A percentile compares a stretch with the other conserved stretches of the same genome.
phyloP scores from a whole-genome alignment of 2,113 vertebrate species.

The Cettia cetti region DNA sequence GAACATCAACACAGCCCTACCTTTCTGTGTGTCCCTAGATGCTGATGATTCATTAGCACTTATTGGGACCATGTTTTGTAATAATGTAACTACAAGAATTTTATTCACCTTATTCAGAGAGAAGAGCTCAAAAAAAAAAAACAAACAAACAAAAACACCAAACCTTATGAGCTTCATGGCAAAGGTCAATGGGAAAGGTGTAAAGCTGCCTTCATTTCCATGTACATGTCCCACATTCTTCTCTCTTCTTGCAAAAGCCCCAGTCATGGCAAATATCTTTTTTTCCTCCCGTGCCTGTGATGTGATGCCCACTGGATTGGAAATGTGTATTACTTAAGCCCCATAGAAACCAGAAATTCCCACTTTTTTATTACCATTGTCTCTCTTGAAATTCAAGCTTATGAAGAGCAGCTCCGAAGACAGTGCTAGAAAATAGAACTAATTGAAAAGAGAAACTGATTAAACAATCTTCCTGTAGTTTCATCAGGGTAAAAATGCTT shows the following conservation, averaged over 20 bases:
- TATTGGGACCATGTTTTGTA: neutral
- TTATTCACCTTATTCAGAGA: neutral
- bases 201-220: neutral
- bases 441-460: neutral
- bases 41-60: neutral
- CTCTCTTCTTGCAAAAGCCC: neutral
- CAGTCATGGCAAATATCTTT: fast-evolving
- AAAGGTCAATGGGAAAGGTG: neutral
- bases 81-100: neutral
- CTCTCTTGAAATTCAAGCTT: neutral
- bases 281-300: neutral
- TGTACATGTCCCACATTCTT: fast-evolving
- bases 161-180: neutral
- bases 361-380: neutral
- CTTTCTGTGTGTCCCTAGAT: neutral
- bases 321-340: neutral
- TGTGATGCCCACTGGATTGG: neutral
- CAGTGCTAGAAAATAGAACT: neutral
- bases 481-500: neutral
- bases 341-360: neutral
- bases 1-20: neutral
- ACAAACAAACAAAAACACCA: neutral
- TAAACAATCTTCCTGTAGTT: neutral
- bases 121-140: neutral
- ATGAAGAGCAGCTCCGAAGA: neutral